Conservation (phyloP, 1,140 invertebrate genomes). For the Bicyclus anynana region DNA sequence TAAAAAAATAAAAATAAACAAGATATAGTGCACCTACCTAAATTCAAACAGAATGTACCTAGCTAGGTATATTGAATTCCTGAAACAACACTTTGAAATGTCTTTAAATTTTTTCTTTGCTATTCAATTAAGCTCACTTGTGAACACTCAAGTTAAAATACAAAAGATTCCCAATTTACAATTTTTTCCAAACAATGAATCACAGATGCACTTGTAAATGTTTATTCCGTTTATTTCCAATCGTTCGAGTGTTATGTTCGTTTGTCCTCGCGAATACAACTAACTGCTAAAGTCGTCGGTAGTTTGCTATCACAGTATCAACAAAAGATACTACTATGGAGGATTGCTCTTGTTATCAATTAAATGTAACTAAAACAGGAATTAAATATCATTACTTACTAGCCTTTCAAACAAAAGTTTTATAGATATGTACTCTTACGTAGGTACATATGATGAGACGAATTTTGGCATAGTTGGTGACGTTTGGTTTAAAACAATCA, state of each 20-base stretch:
- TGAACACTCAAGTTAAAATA: too few species aligned
- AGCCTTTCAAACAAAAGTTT: neutral
- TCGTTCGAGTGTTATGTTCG: constrained; percentile 23
- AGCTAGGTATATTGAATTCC: too few species aligned
- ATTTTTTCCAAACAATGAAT: neutral
- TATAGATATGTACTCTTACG: too few species aligned
- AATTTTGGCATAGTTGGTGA: too few species aligned
- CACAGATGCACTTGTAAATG: neutral
- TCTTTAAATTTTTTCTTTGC: too few species aligned
- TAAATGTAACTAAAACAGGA: constrained; percentile 38
- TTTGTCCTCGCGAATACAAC: constrained; percentile 25
- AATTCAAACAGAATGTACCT: too few species aligned
- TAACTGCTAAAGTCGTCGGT: constrained; percentile 36
- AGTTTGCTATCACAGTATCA: constrained; percentile 60
- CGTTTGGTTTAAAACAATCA: too few species aligned
- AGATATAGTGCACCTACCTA: too few species aligned
- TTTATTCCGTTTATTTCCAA: neutral
- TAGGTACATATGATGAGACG: neutral
- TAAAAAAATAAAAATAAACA: too few species aligned
- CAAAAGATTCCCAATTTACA: too few species aligned
- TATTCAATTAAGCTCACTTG: too few species aligned
- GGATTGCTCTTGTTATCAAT: constrained; percentile 55
- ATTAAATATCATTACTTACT: constrained; percentile 24
- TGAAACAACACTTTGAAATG: too few species aligned
- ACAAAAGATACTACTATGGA: constrained; percentile 57